Base-by-base conservation (phyloP, 2,113 vertebrate genomes). In the Phaetusa simplex region DNA sequence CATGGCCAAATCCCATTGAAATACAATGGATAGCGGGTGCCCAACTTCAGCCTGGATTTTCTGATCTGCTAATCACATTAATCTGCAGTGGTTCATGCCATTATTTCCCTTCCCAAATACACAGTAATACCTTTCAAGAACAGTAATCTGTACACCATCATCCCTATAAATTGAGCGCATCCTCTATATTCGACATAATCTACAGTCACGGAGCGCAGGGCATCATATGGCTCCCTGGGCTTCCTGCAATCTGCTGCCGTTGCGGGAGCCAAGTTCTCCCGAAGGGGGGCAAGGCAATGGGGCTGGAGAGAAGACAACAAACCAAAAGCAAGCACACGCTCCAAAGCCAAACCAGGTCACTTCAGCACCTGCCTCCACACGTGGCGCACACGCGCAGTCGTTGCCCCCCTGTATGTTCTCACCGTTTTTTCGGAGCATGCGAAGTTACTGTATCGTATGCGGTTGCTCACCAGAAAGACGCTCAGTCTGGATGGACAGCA, bases 11-110 rank as follows among this genome's bases (percentile, higher is more conserved):
- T 61, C 64, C 38, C 73, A 23, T 0, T 12, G 59, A 89, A 67
- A 67, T 11, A 58, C 32, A 18, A 32, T 0, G 1, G 72, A n/a
- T 0, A 78, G 38, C 0, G 0, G 55, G 69, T 36, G 42, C 69
- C 40, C 45, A 36, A 30, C 76, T 61, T 65, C 71, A 96, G 89
- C 67, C 38, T 59, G 23, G 50, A n/a, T 53, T 71, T 77, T 88
- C 66, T 93, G 20, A 87, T 87, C 70, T 91, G 78, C 77, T 91
- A 42, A 93, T 79, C 73, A 59, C 29, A 84, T 55, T 79, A 82
- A 66, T 45, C 65, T 64, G 62, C 56, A 62, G 38, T 1, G 65
- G 47, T 14, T 50, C 38, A 6, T 8, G 56, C n/a, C 78, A 49
- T 27, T 4, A 2, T 40, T 49, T 53, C 40, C 88, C 34, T 59